Conservation (phyloP, 2,797 vertebrate genomes). For the Loris lydekkerianus region DNA sequence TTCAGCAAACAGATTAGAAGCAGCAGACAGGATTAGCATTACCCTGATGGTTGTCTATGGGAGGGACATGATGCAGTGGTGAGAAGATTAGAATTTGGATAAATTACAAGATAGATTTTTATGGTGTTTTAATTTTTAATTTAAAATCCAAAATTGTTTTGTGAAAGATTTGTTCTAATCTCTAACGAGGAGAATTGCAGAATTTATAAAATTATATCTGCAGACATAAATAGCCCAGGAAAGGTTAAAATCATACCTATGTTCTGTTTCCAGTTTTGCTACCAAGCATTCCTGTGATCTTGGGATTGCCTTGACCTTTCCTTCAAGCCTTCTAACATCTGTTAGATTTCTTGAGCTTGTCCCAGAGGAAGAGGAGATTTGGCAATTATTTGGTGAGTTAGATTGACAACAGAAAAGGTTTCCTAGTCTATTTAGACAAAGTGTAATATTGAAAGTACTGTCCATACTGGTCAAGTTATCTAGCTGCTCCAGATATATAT, state of each 20-base stretch:
- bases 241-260: slow-evolving; percentile 25
- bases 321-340: not conserved
- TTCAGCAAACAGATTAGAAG: slow-evolving; percentile 61
- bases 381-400: slow-evolving; percentile 11
- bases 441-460: not conserved
- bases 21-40: slow-evolving; percentile 37
- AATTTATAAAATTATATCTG: slow-evolving; percentile 15
- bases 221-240: not conserved
- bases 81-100: slow-evolving; percentile 49
- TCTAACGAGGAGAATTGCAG: not conserved
- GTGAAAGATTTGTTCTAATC: slow-evolving; percentile 50
- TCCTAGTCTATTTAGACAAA: not conserved
- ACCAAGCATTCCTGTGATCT: not conserved
- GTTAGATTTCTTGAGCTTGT: slow-evolving; percentile 36
- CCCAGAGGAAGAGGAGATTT: not conserved
- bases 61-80: not conserved
- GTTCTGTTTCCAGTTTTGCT: slow-evolving; percentile 46
- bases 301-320: slow-evolving; percentile 56
- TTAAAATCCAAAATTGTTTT: slow-evolving; percentile 63
- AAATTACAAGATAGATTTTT: slow-evolving; percentile 29
- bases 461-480: not conserved
- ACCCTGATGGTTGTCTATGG: not conserved
- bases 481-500: not conserved
- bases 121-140: slow-evolving; percentile 60
- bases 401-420: not conserved